Evolutionary conservation across 2,888 invertebrate species (phyloP).

Genomic region (Baccha elongata): DNA sequence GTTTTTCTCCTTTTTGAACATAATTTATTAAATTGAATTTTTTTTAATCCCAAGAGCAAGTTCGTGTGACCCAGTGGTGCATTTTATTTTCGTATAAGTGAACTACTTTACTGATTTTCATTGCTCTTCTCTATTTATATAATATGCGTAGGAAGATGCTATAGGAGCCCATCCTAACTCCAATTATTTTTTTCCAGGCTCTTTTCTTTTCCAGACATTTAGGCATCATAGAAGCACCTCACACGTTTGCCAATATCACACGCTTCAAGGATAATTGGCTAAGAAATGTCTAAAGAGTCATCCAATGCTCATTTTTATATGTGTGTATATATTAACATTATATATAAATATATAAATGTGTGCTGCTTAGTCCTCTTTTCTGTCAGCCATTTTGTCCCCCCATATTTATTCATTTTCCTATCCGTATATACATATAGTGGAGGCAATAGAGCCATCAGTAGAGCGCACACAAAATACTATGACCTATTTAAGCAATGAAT

Average conservation of each 20-base stretch:
- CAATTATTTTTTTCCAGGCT: constrained; percentile 22
- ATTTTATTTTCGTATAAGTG: background rate
- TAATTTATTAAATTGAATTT: no score
- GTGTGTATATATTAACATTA: background rate
- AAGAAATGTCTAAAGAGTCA: constrained; percentile 59
- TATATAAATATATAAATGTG: constrained; percentile 11
- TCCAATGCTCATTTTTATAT: constrained; percentile 31
- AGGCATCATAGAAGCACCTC: constrained; percentile 59
- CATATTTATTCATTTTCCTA: background rate
- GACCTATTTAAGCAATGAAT: constrained; percentile 64
- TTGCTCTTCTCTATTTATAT: background rate
- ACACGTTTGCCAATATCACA: constrained; percentile 54
- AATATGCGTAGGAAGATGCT: background rate
- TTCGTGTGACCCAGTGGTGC: no score
- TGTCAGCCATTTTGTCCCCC: background rate
- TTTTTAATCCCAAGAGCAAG: no score
- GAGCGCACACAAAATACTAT: constrained; percentile 66
- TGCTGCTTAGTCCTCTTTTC: constrained; percentile 42
- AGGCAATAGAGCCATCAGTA: constrained; percentile 65
- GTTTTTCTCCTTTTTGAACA: no score
- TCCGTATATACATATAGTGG: constrained; percentile 25
- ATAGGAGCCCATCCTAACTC: constrained; percentile 14
- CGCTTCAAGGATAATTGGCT: constrained; percentile 69
- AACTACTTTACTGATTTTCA: background rate
- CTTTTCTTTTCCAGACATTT: constrained; percentile 62